Evolutionary conservation across 2,113 vertebrate species (phyloP), one percentile per base, ranked within the genome.

Genomic region (Rhinolophus sinicus): DNA sequence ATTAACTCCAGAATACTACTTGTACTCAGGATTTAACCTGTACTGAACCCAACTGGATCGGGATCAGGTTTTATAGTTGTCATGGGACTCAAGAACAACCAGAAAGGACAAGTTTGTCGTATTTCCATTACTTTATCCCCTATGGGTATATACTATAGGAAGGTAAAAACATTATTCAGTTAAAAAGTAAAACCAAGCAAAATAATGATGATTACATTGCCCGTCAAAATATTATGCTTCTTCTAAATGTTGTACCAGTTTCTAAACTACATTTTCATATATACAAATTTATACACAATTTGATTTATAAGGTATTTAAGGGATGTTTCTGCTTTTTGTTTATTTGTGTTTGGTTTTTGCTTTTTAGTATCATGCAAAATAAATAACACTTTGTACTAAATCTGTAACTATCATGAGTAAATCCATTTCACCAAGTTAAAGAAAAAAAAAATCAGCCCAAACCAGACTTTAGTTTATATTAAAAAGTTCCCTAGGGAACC

Each of bases 391-490:
- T 96, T 67, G 30, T 75, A 85, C 86, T 92, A 58, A 93, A 88
- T 62, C 80, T 87, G 35, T 58, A 87, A 77, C 70, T 92, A 96
- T 87, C 91, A 87, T 93, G 84, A 94, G 75, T 96, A 92, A 96
- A 96, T 54, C 75, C 30, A 64, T 78, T 78, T 77, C 89, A 92
- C 87, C 84, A 83, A 83, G 69, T 87, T 93, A 26, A 12, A 28
- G 52, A 67, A 86, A 83, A 73, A 69, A 58, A 83, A 81, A 90
- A 72, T 75, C 89, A 92, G 77, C 88, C 40, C 94, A 95, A 96
- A 94, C 82, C 92, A 95, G 83, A 95, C 89, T 94, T 98, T 54
- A 4, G 62, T 93, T 96, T 84, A 93, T 77, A 88, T 91, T 96
- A 84, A 81, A 93, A 84, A 90, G 92, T 88, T 95, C 96, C 80